Evolutionary conservation across 2,113 vertebrate species (phyloP).

Genomic region (Ploceus nigricollis): DNA sequence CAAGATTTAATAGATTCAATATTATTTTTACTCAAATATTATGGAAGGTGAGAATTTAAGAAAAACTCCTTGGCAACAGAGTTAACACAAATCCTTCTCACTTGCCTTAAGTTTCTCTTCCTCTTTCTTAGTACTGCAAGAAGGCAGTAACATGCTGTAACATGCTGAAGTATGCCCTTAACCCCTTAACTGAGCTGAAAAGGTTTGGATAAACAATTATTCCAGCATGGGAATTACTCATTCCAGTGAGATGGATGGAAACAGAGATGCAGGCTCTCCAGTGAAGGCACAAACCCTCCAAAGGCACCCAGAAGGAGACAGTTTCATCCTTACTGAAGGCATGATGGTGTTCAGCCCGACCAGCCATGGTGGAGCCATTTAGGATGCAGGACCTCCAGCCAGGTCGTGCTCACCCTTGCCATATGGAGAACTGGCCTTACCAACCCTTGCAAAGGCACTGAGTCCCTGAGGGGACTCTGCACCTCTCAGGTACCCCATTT

Average conservation of each 20-base stretch:
- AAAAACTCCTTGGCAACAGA: not conserved
- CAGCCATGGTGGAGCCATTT: rapidly evolving
- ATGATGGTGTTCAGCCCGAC: not conserved
- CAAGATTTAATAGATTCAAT: not conserved
- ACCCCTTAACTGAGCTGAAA: not conserved
- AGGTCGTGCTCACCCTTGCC: not conserved
- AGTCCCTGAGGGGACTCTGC: not conserved
- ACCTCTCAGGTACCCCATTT: not conserved
- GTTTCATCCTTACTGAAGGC: not conserved
- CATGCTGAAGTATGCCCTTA: not conserved
- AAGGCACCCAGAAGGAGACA: not conserved
- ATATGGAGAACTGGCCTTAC: not conserved
- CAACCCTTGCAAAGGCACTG: not conserved
- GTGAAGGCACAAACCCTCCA: not conserved
- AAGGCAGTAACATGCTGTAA: not conserved
- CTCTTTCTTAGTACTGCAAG: not conserved
- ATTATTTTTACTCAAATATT: not conserved
- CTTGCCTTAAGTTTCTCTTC: not conserved
- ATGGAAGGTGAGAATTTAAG: not conserved
- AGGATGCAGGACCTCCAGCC: not conserved
- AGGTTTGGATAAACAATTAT: not conserved
- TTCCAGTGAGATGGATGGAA: not conserved
- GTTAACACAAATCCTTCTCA: not conserved
- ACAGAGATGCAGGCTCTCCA: not conserved
- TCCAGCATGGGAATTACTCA: not conserved